phyloP scores from a whole-genome alignment of 37 sponge, comb jelly and placozoan genomes.

The Cladorhizidae sp. region DNA sequence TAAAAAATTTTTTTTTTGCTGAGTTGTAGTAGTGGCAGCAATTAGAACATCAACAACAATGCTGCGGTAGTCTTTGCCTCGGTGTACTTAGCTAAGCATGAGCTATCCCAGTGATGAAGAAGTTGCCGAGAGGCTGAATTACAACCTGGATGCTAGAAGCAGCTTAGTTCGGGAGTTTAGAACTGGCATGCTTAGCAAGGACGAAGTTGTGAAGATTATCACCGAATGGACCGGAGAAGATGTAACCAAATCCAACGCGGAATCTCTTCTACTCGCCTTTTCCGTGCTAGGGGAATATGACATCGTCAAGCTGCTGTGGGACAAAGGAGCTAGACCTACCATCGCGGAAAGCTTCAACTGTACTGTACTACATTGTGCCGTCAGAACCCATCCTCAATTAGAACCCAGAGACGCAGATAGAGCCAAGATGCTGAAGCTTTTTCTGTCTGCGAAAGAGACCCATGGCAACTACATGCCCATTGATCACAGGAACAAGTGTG shows the following conservation, averaged over 20 bases:
- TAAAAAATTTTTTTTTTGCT: too few relatives aligned
- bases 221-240: background rate
- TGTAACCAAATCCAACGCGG: slow-evolving; percentile 7
- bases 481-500: slow-evolving; percentile 43
- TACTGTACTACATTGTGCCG: slow-evolving; percentile 63
- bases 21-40: too few relatives aligned
- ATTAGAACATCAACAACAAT: too few relatives aligned
- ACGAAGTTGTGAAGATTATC: slow-evolving; percentile 9
- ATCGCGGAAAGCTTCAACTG: slow-evolving; percentile 34
- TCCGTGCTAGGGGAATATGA: slow-evolving; percentile 53
- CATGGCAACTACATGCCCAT: slow-evolving; percentile 25
- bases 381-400: slow-evolving; percentile 29
- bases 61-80: too few relatives aligned
- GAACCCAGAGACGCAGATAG: slow-evolving; percentile 26
- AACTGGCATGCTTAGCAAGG: slow-evolving; percentile 17
- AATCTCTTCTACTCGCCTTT: slow-evolving; percentile 54
- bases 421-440: slow-evolving; percentile 44
- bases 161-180: slow-evolving; percentile 19
- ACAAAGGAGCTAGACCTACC: slow-evolving; percentile 54
- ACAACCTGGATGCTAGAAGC: background rate
- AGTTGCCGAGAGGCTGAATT: too few relatives aligned
- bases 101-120: too few relatives aligned
- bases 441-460: slow-evolving; percentile 17
- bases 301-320: slow-evolving; percentile 52
- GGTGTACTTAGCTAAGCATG: too few relatives aligned